phyloP scores from a whole-genome alignment of 23 tunicate species.

The Phallusia fumigata region DNA sequence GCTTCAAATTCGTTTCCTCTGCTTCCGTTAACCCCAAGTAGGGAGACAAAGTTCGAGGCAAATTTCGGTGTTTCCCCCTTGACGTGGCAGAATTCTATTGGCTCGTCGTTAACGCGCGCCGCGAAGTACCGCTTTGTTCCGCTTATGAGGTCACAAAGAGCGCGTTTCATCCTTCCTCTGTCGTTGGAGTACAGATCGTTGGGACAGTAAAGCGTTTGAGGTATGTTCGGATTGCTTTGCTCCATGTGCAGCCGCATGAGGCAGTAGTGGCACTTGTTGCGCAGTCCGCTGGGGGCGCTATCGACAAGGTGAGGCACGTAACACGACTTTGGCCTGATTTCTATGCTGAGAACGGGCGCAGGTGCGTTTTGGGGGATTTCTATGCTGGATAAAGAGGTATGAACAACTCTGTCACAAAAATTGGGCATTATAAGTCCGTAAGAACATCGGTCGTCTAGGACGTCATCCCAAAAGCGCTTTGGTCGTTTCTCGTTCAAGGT shows the following conservation, averaged over 20 bases:
- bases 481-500: slow-evolving; percentile 25
- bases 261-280: slow-evolving; percentile 39
- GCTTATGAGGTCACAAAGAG: slow-evolving; percentile 45
- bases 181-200: slow-evolving; percentile 50
- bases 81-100: background rate
- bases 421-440: slow-evolving; percentile 45
- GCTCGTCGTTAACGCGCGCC: slow-evolving; percentile 33
- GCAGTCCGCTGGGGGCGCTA: background rate
- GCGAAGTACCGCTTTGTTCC: slow-evolving; percentile 59
- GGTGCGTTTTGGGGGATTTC: background rate
- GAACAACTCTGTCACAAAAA: slow-evolving; percentile 29
- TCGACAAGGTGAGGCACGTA: slow-evolving; percentile 34
- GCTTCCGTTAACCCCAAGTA: background rate
- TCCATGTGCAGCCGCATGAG: slow-evolving; percentile 12
- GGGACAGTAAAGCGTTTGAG: slow-evolving; percentile 65
- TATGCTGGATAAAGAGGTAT: background rate
- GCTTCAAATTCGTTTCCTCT: slow-evolving; percentile 18
- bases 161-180: slow-evolving; percentile 40
- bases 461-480: slow-evolving; percentile 2
- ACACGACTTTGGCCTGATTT: slow-evolving; percentile 53
- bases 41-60: background rate
- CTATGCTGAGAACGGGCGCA: slow-evolving; percentile 49
- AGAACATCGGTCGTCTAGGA: slow-evolving; percentile 38
- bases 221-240: background rate
- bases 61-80: background rate